Evolutionary conservation across 1,140 invertebrate genomes (phyloP), one percentile per base, ranked within the genome.

Genomic region (Drosophila mojavensis): DNA sequence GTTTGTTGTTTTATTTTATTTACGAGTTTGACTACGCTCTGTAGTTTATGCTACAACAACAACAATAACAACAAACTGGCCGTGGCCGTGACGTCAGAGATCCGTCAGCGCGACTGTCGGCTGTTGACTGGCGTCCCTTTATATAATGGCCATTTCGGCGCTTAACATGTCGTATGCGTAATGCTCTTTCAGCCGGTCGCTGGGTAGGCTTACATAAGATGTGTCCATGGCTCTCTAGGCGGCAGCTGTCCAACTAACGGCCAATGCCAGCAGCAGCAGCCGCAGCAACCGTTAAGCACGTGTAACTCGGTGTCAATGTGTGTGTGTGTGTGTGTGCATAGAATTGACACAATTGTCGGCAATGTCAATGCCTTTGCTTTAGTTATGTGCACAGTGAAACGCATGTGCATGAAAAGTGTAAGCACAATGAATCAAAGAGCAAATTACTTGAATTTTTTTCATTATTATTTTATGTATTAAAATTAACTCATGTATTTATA

Each of bases 321-420:
- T 69, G 39, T 26, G 58, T 55, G 13, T 59, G 73, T 55, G 59
- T 51, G 48, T 33, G 63, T 45, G 45, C 72, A 59, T 59, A 61
- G 64, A 74, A 79, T 79, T 86, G 82, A 89, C 84, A 88, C 83
- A 89, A 88, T 89, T 88, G 79, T 59, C 60, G 83, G 67, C 83
- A 88, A 88, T 88, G 83, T 88, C 83, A 86, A 83, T 86, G 83
- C 83, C 83, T 86, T 86, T 58, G 79, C 53, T 58, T 59, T 50
- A 75, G 45, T 67, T 58, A 58, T 0, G 30, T 15, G 45, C 59
- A 85, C 81, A 68, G 65, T 83, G 81, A 45, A 6, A 7, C 41
- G 6, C n/a, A n/a, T 1, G 24, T 4, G n/a, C 26, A 15, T 36
- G n/a, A 36, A 36, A 55, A 17, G 4, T 13, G 13, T 15, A 6